These are phyloP conservation scores for Nephrotoma flavescens DNA, from an alignment of 2,888 invertebrate genomes.

Conservation along the genomic window DNA sequence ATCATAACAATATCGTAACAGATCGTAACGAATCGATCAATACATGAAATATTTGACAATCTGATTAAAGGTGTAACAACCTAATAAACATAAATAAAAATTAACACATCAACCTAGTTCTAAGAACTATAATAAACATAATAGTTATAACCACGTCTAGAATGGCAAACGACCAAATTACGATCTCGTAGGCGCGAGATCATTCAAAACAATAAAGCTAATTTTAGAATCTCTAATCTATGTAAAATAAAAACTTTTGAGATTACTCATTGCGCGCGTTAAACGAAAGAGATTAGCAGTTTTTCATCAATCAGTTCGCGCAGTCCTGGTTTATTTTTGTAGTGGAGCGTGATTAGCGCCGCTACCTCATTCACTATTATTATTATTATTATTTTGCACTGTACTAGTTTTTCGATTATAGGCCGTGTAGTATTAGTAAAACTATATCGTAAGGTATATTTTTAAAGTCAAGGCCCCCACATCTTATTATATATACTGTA, in stretches of 20 bases:
- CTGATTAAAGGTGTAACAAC: background rate
- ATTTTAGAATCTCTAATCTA: background rate
- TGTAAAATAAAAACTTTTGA: background rate
- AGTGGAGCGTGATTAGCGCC: background rate
- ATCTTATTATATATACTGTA: background rate
- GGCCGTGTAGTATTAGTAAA: no score
- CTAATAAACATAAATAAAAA: background rate
- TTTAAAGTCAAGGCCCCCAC: background rate
- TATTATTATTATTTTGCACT: background rate
- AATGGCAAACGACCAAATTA: background rate
- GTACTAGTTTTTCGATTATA: no score
- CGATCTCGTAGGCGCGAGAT: background rate
- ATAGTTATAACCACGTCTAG: background rate
- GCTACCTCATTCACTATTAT: background rate
- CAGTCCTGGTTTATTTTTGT: background rate
- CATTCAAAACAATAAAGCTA: background rate
- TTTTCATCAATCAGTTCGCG: background rate
- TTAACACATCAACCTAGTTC: background rate
- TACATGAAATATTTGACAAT: background rate
- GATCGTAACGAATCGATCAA: no score
- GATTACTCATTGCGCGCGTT: background rate
- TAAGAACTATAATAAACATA: background rate
- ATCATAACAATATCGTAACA: no score
- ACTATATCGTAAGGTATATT: no score
- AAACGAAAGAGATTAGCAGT: background rate